Percentiles rank a stretch among this genome's conserved stretches.
phyloP scores from a whole-genome alignment of 2,888 invertebrate genomes.

The Leptogaster cylindrica region DNA sequence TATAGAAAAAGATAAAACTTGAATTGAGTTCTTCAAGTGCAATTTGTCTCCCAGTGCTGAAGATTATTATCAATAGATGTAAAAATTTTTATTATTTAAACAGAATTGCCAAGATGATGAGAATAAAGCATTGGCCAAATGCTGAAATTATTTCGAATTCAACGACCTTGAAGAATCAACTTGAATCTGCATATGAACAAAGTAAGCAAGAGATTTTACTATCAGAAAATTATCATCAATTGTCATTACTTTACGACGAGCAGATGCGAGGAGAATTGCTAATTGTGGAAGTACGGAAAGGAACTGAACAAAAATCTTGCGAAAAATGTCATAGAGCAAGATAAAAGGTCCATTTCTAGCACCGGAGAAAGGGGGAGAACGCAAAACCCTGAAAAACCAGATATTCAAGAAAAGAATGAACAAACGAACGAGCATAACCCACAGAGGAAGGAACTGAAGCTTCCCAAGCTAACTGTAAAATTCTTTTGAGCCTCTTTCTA shows the following conservation, averaged over 20 bases:
- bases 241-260: slow-evolving; percentile 23
- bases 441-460: slow-evolving; percentile 36
- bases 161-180: slow-evolving; percentile 9
- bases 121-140: too few relatives aligned
- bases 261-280: slow-evolving; percentile 20
- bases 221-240: slow-evolving; percentile 13
- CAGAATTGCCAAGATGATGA: too few relatives aligned
- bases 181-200: not conserved
- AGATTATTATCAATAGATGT: too few relatives aligned
- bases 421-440: too few relatives aligned
- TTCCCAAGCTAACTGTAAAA: slow-evolving; percentile 29
- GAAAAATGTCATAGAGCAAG: not conserved
- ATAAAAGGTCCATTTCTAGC: slow-evolving; percentile 21
- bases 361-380: slow-evolving; percentile 5
- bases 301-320: not conserved
- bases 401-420: slow-evolving; percentile 29
- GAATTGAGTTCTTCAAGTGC: too few relatives aligned
- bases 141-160: not conserved
- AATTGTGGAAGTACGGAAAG: not conserved
- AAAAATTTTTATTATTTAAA: too few relatives aligned
- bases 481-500: slow-evolving; percentile 14
- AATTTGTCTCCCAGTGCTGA: too few relatives aligned
- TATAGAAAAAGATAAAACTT: too few relatives aligned
- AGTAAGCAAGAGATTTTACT: not conserved
- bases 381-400: slow-evolving; percentile 30